Evolutionary conservation across 1,140 invertebrate species (phyloP).

Genomic region (Metaphire vulgaris): DNA sequence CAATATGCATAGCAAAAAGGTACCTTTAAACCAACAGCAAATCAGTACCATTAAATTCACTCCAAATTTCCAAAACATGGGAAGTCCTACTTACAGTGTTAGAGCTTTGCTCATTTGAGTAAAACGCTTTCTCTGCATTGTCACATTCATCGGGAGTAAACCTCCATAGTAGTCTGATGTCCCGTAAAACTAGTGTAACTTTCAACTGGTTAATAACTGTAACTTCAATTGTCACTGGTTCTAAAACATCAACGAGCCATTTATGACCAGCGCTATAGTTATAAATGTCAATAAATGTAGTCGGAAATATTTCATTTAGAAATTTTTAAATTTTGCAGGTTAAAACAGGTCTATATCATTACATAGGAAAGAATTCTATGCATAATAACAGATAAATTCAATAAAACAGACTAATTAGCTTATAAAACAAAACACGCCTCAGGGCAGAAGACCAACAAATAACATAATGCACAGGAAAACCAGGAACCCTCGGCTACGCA

Average conservation of each 20-base stretch:
- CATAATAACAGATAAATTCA: too few species aligned
- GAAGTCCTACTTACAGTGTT: not conserved
- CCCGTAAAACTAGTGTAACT: slow-evolving; percentile 64
- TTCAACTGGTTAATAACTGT: slow-evolving; percentile 72
- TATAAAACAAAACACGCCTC: too few species aligned
- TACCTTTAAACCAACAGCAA: not conserved
- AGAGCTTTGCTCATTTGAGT: not conserved
- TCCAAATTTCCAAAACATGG: not conserved
- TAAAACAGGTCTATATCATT: too few species aligned
- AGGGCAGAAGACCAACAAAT: too few species aligned
- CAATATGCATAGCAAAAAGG: not conserved
- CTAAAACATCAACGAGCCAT: slow-evolving; percentile 52
- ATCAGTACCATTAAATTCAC: too few species aligned
- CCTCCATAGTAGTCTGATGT: slow-evolving; percentile 73
- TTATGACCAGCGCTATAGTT: not conserved
- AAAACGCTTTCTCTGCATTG: not conserved
- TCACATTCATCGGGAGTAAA: slow-evolving; percentile 48
- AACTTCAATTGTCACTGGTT: slow-evolving; percentile 72
- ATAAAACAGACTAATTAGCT: too few species aligned
- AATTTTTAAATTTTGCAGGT: too few species aligned
- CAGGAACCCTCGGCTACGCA: slow-evolving; percentile 33
- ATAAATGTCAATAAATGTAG: too few species aligned
- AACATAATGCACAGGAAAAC: not conserved
- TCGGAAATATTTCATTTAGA: too few species aligned
- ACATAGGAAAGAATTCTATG: too few species aligned